A percentile compares a stretch with the other conserved stretches of the same genome.
Evolutionary conservation across 2,113 vertebrate genomes (phyloP).

Genomic region (Amphilophus citrinellus): DNA sequence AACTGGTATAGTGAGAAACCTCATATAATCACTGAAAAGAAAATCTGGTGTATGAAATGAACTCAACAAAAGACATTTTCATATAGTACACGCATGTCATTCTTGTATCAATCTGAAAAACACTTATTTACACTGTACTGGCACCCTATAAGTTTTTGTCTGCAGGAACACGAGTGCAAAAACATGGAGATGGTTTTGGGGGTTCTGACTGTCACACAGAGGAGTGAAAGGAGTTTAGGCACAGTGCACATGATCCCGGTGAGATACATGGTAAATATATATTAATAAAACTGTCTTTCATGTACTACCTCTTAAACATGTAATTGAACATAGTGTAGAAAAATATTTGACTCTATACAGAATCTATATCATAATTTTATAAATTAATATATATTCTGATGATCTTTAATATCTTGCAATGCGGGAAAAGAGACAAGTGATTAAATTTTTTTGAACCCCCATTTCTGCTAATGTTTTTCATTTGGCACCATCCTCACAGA

Average conservation of each 20-base stretch:
- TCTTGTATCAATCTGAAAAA: background rate
- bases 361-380: conserved; percentile 14
- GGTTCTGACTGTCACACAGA: background rate
- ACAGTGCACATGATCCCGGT: conserved; percentile 26
- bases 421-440: background rate
- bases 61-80: background rate
- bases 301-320: conserved; percentile 28
- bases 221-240: conserved; percentile 7
- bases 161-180: background rate
- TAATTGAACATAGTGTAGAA: background rate
- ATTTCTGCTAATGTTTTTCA: background rate
- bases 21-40: background rate
- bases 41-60: background rate
- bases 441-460: background rate
- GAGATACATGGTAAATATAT: background rate
- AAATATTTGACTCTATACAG: background rate
- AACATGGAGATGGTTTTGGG: background rate
- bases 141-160: background rate
- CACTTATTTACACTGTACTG: background rate
- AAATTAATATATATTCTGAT: conserved; percentile 38
- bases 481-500: conserved; percentile 26
- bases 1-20: background rate
- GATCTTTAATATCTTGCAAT: background rate
- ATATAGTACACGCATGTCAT: background rate
- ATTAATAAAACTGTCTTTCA: conserved; percentile 30